Base-by-base conservation (phyloP, 2,888 invertebrate genomes). In the Diloba caeruleocephala region DNA sequence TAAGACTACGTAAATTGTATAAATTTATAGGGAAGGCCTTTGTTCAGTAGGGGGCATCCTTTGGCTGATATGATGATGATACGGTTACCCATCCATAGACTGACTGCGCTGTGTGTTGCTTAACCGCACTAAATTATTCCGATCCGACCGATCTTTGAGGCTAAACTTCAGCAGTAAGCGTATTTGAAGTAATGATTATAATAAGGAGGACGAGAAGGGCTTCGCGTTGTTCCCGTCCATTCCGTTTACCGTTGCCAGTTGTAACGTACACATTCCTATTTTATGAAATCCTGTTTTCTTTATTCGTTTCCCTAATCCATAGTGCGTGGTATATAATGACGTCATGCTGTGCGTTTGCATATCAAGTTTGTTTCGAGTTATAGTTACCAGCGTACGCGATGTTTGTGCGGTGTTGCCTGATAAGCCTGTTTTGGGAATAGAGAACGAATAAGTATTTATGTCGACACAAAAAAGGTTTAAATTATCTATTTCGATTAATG, bases 231-330 rank as follows among this genome's bases (percentile, higher is more conserved):
- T 36, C 37, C 26, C 33, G 33, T 51, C 42, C 44, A 44, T 50
- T 45, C 23, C 37, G 28, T 41, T 43, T 37, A 19, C 32, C 19
- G 41, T 52, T 39, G 38, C 38, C 34, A 28, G 38, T 51, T 39
- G 36, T 37, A 36, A 29, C 23, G 41, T 54, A 56, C 42, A 51
- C 44, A 51, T 61, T 57, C 33, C 32, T 38, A 48, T 53, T 64
- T 60, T 52, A 60, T 57, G 45, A 52, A 53, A 57, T 45, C 48
- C 54, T 33, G 64, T 57, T 63, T 71, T 57, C 57, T 67, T 60
- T 73, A 69, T 62, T 60, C 49, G 42, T 58, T 60, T 59, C 60
- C 70, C 62, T 61, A 56, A 61, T 59, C 43, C 56, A 43, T 50
- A 39, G 48, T 45, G 57, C 60, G 57, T 56, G 48, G 50, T 49